phyloP scores from a whole-genome alignment of 1,140 invertebrate genomes.

The Panulirus ornatus region DNA sequence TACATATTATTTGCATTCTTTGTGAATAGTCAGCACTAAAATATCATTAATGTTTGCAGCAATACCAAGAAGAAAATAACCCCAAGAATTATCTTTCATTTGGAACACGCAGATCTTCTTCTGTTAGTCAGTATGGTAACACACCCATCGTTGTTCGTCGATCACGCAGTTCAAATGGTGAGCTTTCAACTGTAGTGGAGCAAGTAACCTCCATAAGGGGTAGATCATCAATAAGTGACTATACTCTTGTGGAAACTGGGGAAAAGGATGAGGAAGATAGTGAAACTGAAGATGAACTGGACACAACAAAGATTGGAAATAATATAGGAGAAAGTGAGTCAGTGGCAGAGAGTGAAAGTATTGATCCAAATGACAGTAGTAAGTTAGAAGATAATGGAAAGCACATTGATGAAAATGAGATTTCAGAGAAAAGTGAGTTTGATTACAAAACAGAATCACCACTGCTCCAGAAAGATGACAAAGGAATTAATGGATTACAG shows the following conservation, averaged over 20 bases:
- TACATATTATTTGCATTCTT: no score
- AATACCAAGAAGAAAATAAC: constrained; percentile 28
- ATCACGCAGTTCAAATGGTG: constrained; percentile 47
- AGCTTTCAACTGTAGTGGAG: constrained; percentile 33
- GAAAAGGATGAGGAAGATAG: not conserved
- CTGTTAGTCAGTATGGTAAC: constrained; percentile 66
- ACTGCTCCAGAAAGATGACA: not conserved
- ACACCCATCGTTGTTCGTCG: constrained; percentile 51
- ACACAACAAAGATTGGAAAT: not conserved
- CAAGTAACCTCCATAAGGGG: constrained; percentile 7
- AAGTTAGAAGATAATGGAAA: not conserved
- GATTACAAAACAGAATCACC: not conserved
- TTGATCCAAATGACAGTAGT: not conserved
- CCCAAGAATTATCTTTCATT: constrained; percentile 53
- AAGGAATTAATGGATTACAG: not conserved
- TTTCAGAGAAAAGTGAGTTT: not conserved
- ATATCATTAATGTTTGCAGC: constrained; percentile 9
- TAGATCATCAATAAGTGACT: constrained; percentile 20
- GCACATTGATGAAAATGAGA: not conserved
- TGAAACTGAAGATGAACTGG: not conserved
- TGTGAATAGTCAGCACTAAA: no score
- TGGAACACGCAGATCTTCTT: constrained; percentile 52
- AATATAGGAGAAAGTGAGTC: not conserved
- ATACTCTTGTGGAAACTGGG: constrained; percentile 18
- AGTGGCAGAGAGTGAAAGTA: not conserved